Conservation (phyloP, 2,888 invertebrate genomes). For the Patella caerulea region DNA sequence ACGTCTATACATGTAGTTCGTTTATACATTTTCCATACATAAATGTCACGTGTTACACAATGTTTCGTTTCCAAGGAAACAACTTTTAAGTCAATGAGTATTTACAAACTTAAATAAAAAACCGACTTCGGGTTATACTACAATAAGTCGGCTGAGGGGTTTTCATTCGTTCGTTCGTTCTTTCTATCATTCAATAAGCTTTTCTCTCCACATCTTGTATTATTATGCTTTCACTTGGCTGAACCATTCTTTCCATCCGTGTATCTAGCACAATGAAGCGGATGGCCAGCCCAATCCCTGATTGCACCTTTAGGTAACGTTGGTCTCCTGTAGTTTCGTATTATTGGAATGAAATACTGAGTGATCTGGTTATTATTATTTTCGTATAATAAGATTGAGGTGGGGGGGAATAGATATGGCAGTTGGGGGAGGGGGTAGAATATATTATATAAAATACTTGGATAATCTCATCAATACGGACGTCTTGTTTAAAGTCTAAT, state of each 20-base stretch:
- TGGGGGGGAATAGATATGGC: neutral
- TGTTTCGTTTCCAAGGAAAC: neutral
- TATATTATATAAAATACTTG: too few relatives aligned
- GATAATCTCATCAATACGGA: constrained; percentile 6
- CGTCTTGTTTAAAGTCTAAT: neutral
- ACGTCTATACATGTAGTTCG: neutral
- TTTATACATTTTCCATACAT: neutral
- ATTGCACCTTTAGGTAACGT: neutral
- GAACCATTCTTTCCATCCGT: neutral
- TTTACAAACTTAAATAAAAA: constrained; percentile 10
- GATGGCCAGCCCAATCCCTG: constrained; percentile 9
- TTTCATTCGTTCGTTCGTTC: neutral
- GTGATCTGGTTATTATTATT: too few relatives aligned
- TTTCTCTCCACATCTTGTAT: neutral
- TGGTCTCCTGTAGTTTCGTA: neutral
- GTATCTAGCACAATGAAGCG: neutral
- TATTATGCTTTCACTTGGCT: constrained; percentile 6
- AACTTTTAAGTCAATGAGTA: constrained; percentile 6
- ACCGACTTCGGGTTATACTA: neutral
- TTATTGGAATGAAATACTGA: too few relatives aligned
- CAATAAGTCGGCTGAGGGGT: neutral
- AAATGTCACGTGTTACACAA: constrained; percentile 10
- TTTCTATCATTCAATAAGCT: neutral
- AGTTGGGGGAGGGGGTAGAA: neutral
- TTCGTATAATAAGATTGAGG: too few relatives aligned